These are phyloP conservation scores for Ptychobarbus kaznakovi DNA, from an alignment of 2,797 vertebrate genomes.

Conservation along the genomic window DNA sequence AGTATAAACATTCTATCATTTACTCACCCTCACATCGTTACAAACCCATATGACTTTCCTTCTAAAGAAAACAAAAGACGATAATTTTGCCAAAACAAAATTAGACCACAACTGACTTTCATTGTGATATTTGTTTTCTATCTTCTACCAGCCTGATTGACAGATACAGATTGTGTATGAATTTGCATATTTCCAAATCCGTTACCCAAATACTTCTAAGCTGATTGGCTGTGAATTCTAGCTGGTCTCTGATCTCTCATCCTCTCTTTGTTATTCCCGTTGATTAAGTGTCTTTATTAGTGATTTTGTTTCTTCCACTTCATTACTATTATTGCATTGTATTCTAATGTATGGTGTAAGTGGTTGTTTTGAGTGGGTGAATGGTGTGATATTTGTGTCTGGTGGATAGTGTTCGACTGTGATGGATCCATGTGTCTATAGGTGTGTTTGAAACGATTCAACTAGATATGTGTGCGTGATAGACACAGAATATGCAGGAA, in stretches of 20 bases:
- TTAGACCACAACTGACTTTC: background rate
- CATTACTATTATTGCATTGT: constrained; percentile 15
- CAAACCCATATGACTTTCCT: background rate
- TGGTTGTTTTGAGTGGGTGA: constrained; percentile 36
- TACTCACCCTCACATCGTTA: background rate
- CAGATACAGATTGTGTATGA: background rate
- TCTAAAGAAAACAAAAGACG: background rate
- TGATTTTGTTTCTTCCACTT: background rate
- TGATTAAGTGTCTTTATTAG: background rate
- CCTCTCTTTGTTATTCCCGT: background rate
- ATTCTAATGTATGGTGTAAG: constrained; percentile 46
- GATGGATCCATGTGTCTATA: constrained; percentile 9
- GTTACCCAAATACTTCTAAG: background rate
- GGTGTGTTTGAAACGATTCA: constrained; percentile 32
- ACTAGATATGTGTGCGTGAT: background rate
- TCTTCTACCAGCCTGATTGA: background rate
- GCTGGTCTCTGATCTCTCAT: background rate
- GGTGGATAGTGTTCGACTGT: constrained; percentile 21
- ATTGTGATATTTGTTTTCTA: background rate
- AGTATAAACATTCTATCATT: background rate
- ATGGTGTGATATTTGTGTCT: constrained; percentile 24
- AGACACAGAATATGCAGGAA: constrained; percentile 4
- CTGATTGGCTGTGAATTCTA: background rate
- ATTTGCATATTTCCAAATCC: constrained; percentile 18
- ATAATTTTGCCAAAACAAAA: background rate